phyloP scores from a whole-genome alignment of 2,113 vertebrate species.

The Rana temporaria region DNA sequence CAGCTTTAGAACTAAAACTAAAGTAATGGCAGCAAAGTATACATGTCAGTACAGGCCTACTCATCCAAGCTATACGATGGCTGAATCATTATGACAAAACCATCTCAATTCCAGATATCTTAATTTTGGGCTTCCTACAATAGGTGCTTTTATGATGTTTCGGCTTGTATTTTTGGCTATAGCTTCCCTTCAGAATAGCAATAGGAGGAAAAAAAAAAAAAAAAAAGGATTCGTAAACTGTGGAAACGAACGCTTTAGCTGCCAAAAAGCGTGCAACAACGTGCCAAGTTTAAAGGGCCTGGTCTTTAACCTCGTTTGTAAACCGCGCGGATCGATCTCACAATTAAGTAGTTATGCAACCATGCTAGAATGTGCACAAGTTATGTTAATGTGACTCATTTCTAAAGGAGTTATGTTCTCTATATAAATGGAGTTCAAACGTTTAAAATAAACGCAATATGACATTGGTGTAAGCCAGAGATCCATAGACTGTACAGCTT shows the following conservation, averaged over 20 bases:
- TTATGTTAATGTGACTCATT: background rate
- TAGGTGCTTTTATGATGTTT: background rate
- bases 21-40: too few relatives aligned
- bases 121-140: background rate
- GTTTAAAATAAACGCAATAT: constrained; percentile 28
- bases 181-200: background rate
- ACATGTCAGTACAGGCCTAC: too few relatives aligned
- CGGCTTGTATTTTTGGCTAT: background rate
- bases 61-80: too few relatives aligned
- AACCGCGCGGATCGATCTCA: background rate
- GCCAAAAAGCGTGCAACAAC: background rate
- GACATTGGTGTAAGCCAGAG: constrained; percentile 48
- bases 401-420: constrained; percentile 12
- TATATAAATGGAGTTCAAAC: constrained; percentile 10
- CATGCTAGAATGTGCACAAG: background rate
- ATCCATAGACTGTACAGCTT: background rate
- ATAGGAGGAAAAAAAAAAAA: background rate
- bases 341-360: too few relatives aligned
- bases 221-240: background rate
- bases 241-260: background rate
- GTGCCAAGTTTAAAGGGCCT: constrained; percentile 2
- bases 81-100: too few relatives aligned
- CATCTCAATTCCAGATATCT: too few relatives aligned
- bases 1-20: too few relatives aligned
- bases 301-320: constrained; percentile 3